Conservation (phyloP, 2,113 vertebrate species). For the Alaudala cheleensis region DNA sequence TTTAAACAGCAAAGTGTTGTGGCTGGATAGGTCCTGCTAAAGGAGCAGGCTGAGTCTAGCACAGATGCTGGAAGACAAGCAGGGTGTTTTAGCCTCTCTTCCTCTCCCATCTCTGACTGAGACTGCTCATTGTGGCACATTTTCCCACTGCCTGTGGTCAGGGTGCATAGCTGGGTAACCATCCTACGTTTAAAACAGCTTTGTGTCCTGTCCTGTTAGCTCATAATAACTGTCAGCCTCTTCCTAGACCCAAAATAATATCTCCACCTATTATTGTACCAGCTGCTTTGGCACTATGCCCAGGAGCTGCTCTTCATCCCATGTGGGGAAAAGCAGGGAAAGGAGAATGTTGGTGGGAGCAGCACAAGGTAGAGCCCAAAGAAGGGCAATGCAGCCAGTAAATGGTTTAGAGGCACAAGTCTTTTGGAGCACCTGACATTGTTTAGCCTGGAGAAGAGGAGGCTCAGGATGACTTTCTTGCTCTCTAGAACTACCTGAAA, state of each 20-base stretch:
- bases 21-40: neutral
- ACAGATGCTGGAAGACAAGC: neutral
- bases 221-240: neutral
- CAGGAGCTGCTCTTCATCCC: neutral
- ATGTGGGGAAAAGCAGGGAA: neutral
- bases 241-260: neutral
- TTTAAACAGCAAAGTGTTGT: neutral
- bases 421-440: neutral
- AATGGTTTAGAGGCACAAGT: neutral
- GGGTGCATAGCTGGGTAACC: neutral
- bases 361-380: neutral
- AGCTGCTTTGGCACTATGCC: neutral
- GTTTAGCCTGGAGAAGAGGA: neutral
- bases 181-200: neutral
- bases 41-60: neutral
- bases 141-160: neutral
- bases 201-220: accelerated
- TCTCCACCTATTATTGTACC: neutral
- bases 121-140: neutral
- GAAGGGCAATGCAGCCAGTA: neutral
- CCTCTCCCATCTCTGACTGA: neutral
- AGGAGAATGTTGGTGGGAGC: neutral
- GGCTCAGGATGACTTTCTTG: neutral
- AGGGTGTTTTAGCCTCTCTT: neutral
- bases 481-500: neutral